Base-by-base conservation (phyloP, 1,140 invertebrate genomes). In the Neomicropteryx cornuta region DNA sequence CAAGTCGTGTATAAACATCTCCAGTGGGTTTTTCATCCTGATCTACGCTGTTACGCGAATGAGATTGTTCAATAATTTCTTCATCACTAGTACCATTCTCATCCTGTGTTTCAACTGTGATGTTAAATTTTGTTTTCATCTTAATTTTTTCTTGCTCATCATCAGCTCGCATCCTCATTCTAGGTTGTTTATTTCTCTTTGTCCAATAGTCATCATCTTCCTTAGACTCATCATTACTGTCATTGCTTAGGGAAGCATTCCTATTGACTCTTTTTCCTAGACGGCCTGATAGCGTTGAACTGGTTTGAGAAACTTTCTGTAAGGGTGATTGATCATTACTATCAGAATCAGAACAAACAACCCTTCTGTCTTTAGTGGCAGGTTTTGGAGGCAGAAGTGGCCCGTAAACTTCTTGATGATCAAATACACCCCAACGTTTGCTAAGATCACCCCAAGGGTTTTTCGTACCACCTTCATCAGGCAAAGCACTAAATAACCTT, bases 161-260 rank as follows among this genome's bases (percentile, higher is more conserved):
- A 63, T 89, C 86, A n/a, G 86, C 86, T 56, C 83, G 82, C 86
- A 89, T 89, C 54, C 82, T 68, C 83, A 87, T 87, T 45, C 79
- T 61, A 1, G 78, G 73, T 22, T 73, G 59, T 64, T 83, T 85
- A 17, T 68, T 75, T 48, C 74, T 72, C 37, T 63, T 71, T 37
- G 62, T 69, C 73, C 75, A 75, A 30, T 56, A 53, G 18, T 65
- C 57, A 16, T 72, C 61, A 11, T 62, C n/a, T n/a, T n/a, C n/a
- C 62, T 48, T 73, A 16, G 53, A 47, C 48, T 63, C 60, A 41
- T 59, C 71, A 45, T 55, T 62, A 45, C 66, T 62, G 1, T 61
- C 58, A 11, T 65, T 55, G 38, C 51, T 50, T 10, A 53, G 45
- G 4, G 47, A 53, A 38, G 60, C 46, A 44, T 53, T 43, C 27